phyloP scores from a whole-genome alignment of 2,797 vertebrate genomes.

The Rhynchonycteris naso region DNA sequence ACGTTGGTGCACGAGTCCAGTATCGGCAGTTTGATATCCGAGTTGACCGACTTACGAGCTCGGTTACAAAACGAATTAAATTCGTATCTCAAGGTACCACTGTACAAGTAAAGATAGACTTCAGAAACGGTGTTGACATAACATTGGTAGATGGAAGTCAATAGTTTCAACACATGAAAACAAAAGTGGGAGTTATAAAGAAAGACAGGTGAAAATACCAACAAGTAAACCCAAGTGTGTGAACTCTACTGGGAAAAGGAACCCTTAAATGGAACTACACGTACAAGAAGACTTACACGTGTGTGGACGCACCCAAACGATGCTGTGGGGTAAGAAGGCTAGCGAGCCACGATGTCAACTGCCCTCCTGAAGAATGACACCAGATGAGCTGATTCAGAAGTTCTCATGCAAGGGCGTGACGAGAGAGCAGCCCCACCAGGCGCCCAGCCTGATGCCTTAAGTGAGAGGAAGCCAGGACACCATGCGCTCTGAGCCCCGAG shows the following conservation, averaged over 20 bases:
- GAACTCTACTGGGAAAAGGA: background rate
- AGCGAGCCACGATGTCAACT: background rate
- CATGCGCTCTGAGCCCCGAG: rapidly evolving
- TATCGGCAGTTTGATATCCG: too few species aligned
- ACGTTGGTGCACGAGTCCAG: too few species aligned
- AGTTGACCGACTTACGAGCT: too few species aligned
- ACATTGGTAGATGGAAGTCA: background rate
- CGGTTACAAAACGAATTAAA: too few species aligned
- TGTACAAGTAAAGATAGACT: background rate
- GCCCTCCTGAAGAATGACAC: background rate
- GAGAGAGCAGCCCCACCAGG: background rate
- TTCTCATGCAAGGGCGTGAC: background rate
- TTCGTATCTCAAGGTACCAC: too few species aligned
- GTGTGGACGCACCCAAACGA: too few species aligned
- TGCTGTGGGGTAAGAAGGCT: background rate
- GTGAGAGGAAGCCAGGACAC: rapidly evolving
- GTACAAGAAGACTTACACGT: background rate
- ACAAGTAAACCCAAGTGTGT: background rate
- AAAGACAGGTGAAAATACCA: background rate
- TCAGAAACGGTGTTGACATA: background rate
- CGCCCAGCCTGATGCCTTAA: rapidly evolving
- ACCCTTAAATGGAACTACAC: background rate
- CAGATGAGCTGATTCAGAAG: background rate
- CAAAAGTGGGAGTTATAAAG: background rate
- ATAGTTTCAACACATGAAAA: background rate